phyloP scores from a whole-genome alignment of 2,888 invertebrate species.

The Heliconius charithonia region DNA sequence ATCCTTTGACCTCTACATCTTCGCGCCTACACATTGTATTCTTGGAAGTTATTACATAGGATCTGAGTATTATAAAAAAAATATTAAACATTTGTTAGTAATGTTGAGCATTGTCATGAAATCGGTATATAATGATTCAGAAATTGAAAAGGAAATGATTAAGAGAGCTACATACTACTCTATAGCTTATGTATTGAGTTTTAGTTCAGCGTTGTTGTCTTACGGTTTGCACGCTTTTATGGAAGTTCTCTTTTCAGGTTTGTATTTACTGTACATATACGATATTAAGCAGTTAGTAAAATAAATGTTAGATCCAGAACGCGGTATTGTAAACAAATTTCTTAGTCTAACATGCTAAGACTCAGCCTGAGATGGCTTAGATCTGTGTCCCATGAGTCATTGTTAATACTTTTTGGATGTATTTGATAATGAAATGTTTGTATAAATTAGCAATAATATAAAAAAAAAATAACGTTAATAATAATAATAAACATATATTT shows the following conservation, averaged over 20 bases:
- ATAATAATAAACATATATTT: background rate
- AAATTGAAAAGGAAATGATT: slow-evolving; percentile 61
- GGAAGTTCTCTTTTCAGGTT: slow-evolving; percentile 39
- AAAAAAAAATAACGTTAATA: background rate
- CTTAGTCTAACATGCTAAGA: too few relatives aligned
- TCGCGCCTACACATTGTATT: slow-evolving; percentile 55
- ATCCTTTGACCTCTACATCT: slow-evolving; percentile 52
- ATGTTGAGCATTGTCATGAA: slow-evolving; percentile 55
- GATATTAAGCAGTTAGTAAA: background rate
- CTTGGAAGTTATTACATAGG: slow-evolving; percentile 49
- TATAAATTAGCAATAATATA: background rate
- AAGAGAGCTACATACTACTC: slow-evolving; percentile 52
- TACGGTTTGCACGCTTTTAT: slow-evolving; percentile 52
- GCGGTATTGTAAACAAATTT: background rate
- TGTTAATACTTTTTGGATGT: too few relatives aligned
- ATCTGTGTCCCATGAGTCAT: too few relatives aligned
- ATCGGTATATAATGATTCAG: slow-evolving; percentile 55
- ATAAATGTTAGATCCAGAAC: background rate
- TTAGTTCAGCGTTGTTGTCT: slow-evolving; percentile 43
- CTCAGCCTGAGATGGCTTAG: too few relatives aligned
- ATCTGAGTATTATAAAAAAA: slow-evolving; percentile 47
- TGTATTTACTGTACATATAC: background rate
- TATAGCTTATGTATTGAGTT: slow-evolving; percentile 46
- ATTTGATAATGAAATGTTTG: too few relatives aligned
- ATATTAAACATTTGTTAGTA: slow-evolving; percentile 51